Evolutionary conservation across 2,888 invertebrate species (phyloP).

Genomic region (Parasteatoda lunata): DNA sequence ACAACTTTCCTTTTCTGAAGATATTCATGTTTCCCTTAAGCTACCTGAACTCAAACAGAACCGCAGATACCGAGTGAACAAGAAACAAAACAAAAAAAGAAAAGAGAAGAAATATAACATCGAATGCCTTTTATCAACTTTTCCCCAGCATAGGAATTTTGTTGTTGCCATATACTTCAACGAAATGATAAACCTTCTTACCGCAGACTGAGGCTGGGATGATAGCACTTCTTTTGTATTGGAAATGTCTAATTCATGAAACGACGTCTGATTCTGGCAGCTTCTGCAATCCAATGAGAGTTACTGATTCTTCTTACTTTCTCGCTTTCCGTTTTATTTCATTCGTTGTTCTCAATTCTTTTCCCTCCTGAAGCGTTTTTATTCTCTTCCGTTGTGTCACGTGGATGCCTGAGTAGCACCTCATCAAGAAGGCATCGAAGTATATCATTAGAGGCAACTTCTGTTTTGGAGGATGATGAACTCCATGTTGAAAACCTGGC

Average conservation of each 20-base stretch:
- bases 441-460: slow-evolving; percentile 18
- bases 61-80: no score
- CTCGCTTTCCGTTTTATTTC: background rate
- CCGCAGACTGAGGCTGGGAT: background rate
- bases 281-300: slow-evolving; percentile 21
- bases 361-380: background rate
- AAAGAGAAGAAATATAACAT: no score
- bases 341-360: background rate
- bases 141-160: no score
- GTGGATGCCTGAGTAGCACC: background rate
- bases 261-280: slow-evolving; percentile 39
- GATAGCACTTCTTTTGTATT: slow-evolving; percentile 26
- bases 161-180: background rate
- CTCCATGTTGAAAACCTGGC: no score
- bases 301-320: background rate
- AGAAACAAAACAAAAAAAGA: no score
- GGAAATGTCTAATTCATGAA: slow-evolving; percentile 52
- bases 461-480: no score
- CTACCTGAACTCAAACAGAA: no score
- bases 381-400: slow-evolving; percentile 5
- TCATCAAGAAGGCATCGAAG: slow-evolving; percentile 30
- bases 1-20: no score
- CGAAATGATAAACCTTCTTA: background rate
- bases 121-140: no score
- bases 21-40: no score